Evolutionary conservation across 2,797 vertebrate species (phyloP).

Genomic region (Cuculus canorus): DNA sequence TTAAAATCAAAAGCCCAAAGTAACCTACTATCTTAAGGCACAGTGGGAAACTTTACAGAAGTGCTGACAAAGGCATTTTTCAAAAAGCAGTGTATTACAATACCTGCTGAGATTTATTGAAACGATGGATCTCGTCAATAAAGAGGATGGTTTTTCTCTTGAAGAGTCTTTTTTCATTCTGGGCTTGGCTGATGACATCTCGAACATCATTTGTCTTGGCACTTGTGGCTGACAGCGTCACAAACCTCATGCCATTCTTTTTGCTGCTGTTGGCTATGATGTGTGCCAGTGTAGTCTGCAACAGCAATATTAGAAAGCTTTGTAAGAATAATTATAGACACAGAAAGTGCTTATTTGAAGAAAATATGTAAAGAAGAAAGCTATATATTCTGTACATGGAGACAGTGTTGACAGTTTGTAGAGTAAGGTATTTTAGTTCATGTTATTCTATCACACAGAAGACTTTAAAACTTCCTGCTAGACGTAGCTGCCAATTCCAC

Average conservation of each 20-base stretch:
- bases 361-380: background rate
- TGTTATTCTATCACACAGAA: background rate
- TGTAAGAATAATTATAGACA: background rate
- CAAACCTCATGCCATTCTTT: conserved; percentile 87
- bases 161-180: conserved; percentile 93
- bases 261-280: conserved; percentile 91
- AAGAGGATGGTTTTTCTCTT: conserved; percentile 96
- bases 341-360: background rate
- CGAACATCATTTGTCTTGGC: conserved; percentile 89
- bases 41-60: background rate
- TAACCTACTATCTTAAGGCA: background rate
- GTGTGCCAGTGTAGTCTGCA: conserved; percentile 94
- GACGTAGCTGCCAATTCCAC: conserved; percentile 38
- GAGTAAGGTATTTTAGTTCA: conserved; percentile 13
- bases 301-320: background rate
- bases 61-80: background rate
- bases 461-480: conserved; percentile 34
- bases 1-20: background rate
- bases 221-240: conserved; percentile 91
- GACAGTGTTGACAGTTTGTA: background rate
- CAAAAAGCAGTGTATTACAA: background rate
- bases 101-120: conserved; percentile 99
- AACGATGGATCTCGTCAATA: conserved; percentile 97
- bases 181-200: conserved; percentile 94
- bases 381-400: background rate